A percentile compares a stretch with the other conserved stretches of the same genome.
Conservation (phyloP, 1,140 invertebrate genomes). For the Pentalonia nigronervosa region DNA sequence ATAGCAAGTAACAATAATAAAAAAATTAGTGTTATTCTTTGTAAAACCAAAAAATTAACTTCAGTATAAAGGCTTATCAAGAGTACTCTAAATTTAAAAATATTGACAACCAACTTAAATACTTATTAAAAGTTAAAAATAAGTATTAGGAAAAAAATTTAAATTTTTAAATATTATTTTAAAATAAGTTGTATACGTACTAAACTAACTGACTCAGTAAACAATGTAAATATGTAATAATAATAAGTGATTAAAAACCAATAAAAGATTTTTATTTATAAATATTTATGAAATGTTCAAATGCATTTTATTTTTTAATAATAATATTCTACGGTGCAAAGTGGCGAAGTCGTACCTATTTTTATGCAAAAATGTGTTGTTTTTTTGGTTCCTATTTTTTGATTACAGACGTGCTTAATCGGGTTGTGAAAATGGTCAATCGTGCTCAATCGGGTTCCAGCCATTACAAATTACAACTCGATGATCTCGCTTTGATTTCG, state of each 20-base stretch:
- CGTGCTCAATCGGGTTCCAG: not conserved
- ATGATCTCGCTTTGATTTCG: not conserved
- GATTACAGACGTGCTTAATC: not conserved
- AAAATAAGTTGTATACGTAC: not conserved
- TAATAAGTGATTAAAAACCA: not conserved
- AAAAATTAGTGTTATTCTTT: too few relatives aligned
- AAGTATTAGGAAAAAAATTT: too few relatives aligned
- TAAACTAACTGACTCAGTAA: not conserved
- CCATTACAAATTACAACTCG: not conserved
- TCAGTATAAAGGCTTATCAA: too few relatives aligned
- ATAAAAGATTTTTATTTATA: not conserved
- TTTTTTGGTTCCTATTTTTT: not conserved
- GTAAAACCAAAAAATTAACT: too few relatives aligned
- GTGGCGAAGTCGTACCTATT: not conserved
- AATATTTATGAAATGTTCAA: not conserved
- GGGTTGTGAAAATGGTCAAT: not conserved
- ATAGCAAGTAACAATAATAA: too few relatives aligned
- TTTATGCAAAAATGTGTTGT: not conserved
- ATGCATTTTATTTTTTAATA: not conserved
- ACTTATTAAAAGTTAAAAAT: too few relatives aligned
- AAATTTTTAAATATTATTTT: too few relatives aligned
- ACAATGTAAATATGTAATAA: not conserved
- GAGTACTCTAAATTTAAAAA: too few relatives aligned
- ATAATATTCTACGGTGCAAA: not conserved
- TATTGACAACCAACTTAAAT: too few relatives aligned